A percentile compares a stretch with the other conserved stretches of the same genome.
These are phyloP conservation scores for Egretta garzetta DNA, from an alignment of 2,113 vertebrate genomes.

Conservation along the genomic window DNA sequence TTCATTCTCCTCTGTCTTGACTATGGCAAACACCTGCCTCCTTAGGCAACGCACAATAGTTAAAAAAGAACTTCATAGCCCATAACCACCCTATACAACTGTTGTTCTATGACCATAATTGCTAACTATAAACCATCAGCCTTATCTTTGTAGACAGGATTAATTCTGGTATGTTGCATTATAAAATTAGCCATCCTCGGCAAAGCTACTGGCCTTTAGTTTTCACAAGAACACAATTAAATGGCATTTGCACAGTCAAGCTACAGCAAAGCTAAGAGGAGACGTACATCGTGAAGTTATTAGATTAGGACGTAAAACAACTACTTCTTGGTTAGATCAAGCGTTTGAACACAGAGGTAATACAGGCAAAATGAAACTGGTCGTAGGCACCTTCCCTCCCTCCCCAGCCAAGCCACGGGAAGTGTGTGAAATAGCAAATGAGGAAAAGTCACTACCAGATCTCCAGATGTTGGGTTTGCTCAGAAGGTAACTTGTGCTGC, in stretches of 20 bases:
- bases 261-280: conserved; percentile 21
- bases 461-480: background rate
- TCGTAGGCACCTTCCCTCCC: background rate
- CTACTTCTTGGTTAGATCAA: background rate
- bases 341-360: background rate
- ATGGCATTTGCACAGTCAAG: conserved; percentile 15
- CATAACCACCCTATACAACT: background rate
- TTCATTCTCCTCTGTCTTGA: background rate
- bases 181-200: conserved; percentile 27
- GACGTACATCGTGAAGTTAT: conserved; percentile 17
- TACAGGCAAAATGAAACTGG: background rate
- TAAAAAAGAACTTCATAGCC: background rate
- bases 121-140: background rate
- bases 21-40: background rate
- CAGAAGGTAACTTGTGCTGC: background rate
- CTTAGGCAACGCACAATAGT: background rate
- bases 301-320: conserved; percentile 25
- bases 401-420: background rate
- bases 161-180: background rate
- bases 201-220: background rate
- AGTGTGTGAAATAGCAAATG: background rate
- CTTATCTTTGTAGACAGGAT: background rate
- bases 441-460: background rate
- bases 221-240: conserved; percentile 42
- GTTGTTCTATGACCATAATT: background rate